Evolutionary conservation across 1,140 invertebrate genomes (phyloP).

Genomic region (Artemia franciscana): DNA sequence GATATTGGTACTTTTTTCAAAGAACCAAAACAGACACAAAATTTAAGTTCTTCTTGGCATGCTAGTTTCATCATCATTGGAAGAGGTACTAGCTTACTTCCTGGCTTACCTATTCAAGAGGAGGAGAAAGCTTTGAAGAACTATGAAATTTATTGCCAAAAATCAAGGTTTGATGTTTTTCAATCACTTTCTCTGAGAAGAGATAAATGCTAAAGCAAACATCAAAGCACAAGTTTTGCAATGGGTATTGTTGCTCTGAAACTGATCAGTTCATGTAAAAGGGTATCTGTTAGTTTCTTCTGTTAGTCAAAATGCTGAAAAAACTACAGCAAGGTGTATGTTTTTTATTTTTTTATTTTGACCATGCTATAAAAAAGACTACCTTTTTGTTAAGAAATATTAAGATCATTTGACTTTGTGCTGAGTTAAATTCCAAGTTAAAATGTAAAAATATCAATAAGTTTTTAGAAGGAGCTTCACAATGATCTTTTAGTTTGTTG

Average conservation of each 20-base stretch:
- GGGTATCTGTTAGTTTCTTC: background rate
- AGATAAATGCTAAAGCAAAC: background rate
- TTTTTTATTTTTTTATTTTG: background rate
- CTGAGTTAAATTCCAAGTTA: background rate
- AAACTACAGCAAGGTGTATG: background rate
- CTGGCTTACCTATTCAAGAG: too few species aligned
- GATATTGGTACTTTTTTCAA: background rate
- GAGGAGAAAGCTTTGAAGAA: too few species aligned
- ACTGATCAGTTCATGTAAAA: background rate
- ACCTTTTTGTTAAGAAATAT: background rate
- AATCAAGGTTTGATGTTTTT: background rate
- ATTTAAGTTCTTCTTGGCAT: background rate
- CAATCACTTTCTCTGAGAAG: background rate
- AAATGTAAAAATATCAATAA: background rate
- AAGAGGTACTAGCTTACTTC: too few species aligned
- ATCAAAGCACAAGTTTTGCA: background rate
- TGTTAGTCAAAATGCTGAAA: background rate
- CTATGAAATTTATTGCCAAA: background rate
- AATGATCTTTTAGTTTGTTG: background rate
- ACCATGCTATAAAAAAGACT: background rate
- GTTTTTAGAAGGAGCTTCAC: background rate
- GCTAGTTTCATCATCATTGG: too few species aligned
- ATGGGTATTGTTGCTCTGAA: background rate
- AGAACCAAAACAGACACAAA: background rate
- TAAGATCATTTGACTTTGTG: background rate